phyloP scores from a whole-genome alignment of 2,888 invertebrate genomes.

The Siphlonurus alternatus region DNA sequence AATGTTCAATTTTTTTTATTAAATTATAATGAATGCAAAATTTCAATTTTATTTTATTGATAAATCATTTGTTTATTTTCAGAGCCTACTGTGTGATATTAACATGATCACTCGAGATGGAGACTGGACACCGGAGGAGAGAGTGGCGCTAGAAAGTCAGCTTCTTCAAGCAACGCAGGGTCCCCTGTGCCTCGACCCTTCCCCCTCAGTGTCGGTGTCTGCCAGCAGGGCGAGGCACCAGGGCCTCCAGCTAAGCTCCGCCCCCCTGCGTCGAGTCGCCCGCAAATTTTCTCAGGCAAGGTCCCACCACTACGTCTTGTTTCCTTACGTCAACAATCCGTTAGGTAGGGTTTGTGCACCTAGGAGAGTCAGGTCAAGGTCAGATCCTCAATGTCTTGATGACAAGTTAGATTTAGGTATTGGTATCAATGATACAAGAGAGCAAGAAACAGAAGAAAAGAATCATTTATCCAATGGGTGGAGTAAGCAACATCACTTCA shows the following conservation, averaged over 20 bases:
- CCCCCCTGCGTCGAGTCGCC: slow-evolving; percentile 54
- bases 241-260: slow-evolving; percentile 54
- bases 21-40: too few species aligned
- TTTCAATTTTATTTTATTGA: too few species aligned
- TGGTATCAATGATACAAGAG: neutral
- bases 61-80: too few species aligned
- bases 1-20: too few species aligned
- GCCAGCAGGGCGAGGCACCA: slow-evolving; percentile 60
- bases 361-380: neutral
- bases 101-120: slow-evolving; percentile 37
- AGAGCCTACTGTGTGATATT: slow-evolving; percentile 47
- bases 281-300: slow-evolving; percentile 58
- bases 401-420: neutral
- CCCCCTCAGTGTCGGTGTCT: slow-evolving; percentile 59
- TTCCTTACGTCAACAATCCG: too few species aligned
- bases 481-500: neutral
- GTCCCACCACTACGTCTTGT: too few species aligned
- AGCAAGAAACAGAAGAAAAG: neutral
- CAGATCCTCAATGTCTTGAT: neutral
- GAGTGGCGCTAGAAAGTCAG: slow-evolving; percentile 64
- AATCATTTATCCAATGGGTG: neutral
- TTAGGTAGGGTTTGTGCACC: neutral
- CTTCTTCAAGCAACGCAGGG: slow-evolving; percentile 72
- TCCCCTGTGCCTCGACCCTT: slow-evolving; percentile 76
- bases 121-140: slow-evolving; percentile 57